Conservation (phyloP, 2,797 vertebrate species). For the Oophaga sylvatica region DNA sequence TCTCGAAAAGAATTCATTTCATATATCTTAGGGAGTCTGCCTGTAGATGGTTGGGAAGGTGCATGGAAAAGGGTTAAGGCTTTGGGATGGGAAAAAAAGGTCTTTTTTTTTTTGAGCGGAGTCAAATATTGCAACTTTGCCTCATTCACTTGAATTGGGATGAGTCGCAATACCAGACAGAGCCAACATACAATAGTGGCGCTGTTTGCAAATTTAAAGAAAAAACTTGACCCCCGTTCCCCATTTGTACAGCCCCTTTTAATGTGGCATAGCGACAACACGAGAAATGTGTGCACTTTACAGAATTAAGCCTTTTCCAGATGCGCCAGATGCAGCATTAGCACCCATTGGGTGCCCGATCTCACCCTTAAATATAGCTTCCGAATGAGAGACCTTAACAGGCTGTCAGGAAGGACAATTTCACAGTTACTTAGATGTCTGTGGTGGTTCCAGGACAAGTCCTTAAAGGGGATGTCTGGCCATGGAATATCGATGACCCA, state of each 20-base stretch:
- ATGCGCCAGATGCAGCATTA: not conserved
- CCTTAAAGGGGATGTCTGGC: not conserved
- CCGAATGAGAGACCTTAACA: not conserved
- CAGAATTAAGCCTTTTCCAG: not conserved
- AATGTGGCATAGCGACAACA: not conserved
- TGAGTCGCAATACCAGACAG: not conserved
- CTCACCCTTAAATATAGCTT: not conserved
- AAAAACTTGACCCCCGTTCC: not conserved
- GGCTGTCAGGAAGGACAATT: not conserved
- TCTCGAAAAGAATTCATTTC: conserved; percentile 37
- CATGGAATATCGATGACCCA: too few species aligned
- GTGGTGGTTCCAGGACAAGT: not conserved
- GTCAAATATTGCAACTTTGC: not conserved
- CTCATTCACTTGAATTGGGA: too few species aligned
- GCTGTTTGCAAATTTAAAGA: not conserved
- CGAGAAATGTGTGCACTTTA: not conserved
- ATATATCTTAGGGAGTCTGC: conserved; percentile 33
- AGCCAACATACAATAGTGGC: not conserved
- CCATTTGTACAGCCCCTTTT: not conserved
- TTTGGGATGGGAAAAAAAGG: too few species aligned
- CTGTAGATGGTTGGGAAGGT: not conserved
- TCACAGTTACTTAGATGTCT: conserved; percentile 14
- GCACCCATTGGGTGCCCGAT: not conserved
- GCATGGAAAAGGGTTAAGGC: not conserved
- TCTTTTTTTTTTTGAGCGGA: too few species aligned